A percentile compares a stretch with the other conserved stretches of the same genome.
These are phyloP conservation scores for Lissocephala sabroskyi DNA, from an alignment of 2,888 invertebrate species.

Conservation along the genomic window DNA sequence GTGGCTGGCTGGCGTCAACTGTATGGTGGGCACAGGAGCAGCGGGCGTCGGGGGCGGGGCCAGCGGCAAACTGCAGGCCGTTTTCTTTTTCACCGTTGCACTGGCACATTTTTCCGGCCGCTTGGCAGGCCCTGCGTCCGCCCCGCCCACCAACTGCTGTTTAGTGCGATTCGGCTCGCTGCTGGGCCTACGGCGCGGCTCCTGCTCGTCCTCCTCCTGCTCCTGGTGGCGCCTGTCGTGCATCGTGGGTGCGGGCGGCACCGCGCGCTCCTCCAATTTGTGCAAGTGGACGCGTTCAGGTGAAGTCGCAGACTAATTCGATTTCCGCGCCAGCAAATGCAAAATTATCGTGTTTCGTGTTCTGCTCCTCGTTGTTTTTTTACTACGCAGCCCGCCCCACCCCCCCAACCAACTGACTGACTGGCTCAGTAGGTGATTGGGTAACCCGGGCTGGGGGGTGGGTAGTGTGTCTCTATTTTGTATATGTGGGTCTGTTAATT, in stretches of 20 bases:
- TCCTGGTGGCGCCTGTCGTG: constrained; percentile 24
- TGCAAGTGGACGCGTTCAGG: constrained; percentile 28
- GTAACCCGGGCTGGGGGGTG: constrained; percentile 2
- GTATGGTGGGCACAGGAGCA: constrained; percentile 42
- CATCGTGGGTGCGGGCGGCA: neutral
- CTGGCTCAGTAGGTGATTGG: constrained; percentile 41
- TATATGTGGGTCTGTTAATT: constrained; percentile 41
- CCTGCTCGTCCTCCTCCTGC: constrained; percentile 15
- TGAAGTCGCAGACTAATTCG: constrained; percentile 34
- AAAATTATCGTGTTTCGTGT: constrained; percentile 15
- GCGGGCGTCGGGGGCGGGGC: constrained; percentile 33
- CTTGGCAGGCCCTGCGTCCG: neutral
- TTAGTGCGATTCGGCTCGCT: constrained; percentile 48
- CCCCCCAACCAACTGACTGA: constrained; percentile 28
- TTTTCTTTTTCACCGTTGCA: constrained; percentile 35
- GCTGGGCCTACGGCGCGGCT: constrained; percentile 35
- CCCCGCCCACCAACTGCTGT: constrained; percentile 10
- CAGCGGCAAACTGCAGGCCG: constrained; percentile 12
- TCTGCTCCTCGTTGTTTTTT: constrained; percentile 11
- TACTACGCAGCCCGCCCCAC: constrained; percentile 17
- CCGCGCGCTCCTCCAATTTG: neutral
- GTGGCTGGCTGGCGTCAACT: constrained; percentile 37
- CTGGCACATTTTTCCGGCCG: constrained; percentile 36
- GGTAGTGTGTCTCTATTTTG: constrained; percentile 8
- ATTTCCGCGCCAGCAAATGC: constrained; percentile 11